Conservation (phyloP, 2,797 vertebrate genomes). For the Mionectes olivaceus region DNA sequence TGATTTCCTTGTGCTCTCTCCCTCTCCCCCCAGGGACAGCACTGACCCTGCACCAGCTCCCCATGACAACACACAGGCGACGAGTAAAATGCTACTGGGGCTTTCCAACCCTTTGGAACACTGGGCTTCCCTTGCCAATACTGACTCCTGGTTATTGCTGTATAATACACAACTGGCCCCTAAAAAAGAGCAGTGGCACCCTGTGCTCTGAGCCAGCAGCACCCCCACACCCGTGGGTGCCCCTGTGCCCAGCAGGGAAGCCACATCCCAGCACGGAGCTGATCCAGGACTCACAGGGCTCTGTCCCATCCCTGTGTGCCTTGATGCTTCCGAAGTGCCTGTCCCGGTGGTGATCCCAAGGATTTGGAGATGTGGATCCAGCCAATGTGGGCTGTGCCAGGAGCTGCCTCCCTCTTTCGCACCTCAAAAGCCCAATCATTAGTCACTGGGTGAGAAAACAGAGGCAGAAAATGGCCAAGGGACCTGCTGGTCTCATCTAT, state of each 20-base stretch:
- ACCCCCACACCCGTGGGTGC: neutral
- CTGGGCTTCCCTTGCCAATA: neutral
- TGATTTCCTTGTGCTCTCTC: neutral
- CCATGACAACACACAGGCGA: neutral
- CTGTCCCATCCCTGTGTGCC: neutral
- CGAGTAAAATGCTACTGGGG: accelerated
- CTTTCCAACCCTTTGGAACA: neutral
- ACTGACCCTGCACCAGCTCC: neutral
- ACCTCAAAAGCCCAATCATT: neutral
- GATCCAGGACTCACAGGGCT: accelerated
- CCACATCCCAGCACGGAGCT: accelerated
- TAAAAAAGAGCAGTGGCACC: neutral
- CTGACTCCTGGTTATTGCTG: conserved; percentile 25
- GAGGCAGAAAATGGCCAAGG: neutral
- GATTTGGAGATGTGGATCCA: neutral
- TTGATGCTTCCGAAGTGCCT: neutral
- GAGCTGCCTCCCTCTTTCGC: neutral
- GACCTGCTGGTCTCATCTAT: neutral
- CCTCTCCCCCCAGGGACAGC: neutral
- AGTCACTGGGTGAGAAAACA: accelerated
- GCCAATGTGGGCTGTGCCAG: accelerated
- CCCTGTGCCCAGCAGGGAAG: neutral
- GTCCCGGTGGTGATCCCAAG: accelerated
- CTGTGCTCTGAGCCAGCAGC: neutral
- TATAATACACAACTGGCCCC: neutral